These are phyloP conservation scores for Steinernema feltiae DNA, from an alignment of 1,140 invertebrate genomes.

Conservation along the genomic window DNA sequence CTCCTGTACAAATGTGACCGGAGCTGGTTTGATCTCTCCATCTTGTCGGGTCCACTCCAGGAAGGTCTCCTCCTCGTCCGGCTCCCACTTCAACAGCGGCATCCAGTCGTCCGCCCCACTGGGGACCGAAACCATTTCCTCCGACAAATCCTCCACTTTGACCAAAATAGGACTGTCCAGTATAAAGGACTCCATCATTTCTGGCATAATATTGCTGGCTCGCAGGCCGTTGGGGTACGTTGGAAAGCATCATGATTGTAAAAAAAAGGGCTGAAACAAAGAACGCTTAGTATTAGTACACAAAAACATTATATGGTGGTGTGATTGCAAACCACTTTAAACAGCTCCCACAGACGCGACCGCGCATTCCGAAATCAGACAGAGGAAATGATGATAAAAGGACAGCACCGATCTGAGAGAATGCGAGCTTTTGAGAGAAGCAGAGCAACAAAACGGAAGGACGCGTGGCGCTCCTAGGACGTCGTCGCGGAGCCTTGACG, in stretches of 20 bases:
- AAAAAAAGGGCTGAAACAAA: conserved; percentile 6
- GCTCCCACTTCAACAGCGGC: not conserved
- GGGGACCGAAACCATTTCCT: not conserved
- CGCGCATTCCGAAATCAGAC: not conserved
- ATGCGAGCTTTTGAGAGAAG: not conserved
- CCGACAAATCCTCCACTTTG: not conserved
- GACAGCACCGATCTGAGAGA: not conserved
- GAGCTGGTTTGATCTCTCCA: not conserved
- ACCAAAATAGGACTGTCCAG: conserved; percentile 8
- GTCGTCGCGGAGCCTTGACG: not conserved
- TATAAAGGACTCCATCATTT: not conserved
- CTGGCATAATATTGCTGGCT: not conserved
- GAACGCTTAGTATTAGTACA: not conserved
- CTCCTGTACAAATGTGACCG: not conserved
- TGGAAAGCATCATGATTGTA: conserved; percentile 1
- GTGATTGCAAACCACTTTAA: no score
- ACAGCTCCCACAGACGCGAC: not conserved
- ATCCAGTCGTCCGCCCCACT: not conserved
- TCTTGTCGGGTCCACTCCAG: not conserved
- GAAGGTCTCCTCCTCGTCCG: conserved; percentile 7
- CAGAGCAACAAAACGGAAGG: not conserved
- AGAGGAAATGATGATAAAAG: not conserved
- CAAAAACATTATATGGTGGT: not conserved
- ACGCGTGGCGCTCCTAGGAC: not conserved
- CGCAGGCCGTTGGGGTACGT: not conserved